Evolutionary conservation across 2,888 invertebrate species (phyloP), one percentile per base, ranked within the genome.

Genomic region (Phortica okadai): DNA sequence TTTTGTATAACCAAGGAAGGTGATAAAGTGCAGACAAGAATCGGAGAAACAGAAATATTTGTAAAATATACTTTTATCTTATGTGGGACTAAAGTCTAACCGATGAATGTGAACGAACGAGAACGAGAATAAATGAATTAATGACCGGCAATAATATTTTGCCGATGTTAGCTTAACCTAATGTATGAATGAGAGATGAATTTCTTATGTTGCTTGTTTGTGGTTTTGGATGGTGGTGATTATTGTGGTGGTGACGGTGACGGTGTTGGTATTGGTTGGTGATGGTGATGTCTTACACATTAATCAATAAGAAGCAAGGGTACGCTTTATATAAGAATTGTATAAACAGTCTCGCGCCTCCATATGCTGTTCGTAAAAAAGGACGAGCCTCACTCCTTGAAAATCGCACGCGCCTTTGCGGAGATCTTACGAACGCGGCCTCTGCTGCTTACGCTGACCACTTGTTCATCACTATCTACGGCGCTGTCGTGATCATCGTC

Each of bases 341-440:
- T 87, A 79, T 80, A 83, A 88, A 85, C 85, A 85, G 88, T 85
- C 85, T 82, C 80, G 62, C 62, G 21, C n/a, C 59, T 8, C 59
- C 59, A 59, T 33, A 4, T 33, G 33, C 33, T 33, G 33, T n/a
- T 54, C n/a, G 10, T 54, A n/a, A 54, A 14, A 54, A 14, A 14
- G 6, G 54, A 77, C 64, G 64, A 44, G 76, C 74, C 79, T 88
- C 89, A 92, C 83, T 92, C 92, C 82, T 90, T 91, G 81, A 92
- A 91, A 84, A 94, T 93, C 73, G 95, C 95, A 74, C 95, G 93
- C 78, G 96, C 96, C 89, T 96, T 94, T 76, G 95, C 94, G 42
- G 97, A 97, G 84, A 97, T 94, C 91, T 95, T 96, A 74, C 97
- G 93, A 76, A 97, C 94, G 62, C 97, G 93, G 2, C 98, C 97